Evolutionary conservation across 1,140 invertebrate species (phyloP), one percentile per base, ranked within the genome.

Genomic region (Drosophila bocki): DNA sequence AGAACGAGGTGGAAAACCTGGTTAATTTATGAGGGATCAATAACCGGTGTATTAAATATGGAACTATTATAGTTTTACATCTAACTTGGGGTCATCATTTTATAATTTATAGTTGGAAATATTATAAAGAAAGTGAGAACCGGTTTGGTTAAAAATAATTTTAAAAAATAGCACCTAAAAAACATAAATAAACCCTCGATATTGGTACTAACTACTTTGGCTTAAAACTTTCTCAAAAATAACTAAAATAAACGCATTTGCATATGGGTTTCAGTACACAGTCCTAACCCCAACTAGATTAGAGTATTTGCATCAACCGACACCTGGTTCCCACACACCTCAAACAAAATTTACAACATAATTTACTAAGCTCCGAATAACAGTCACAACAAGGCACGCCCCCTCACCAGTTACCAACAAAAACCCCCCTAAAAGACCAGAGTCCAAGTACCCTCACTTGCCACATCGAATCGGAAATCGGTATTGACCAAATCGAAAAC

Each of bases 341-440:
- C 45, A 44, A 42, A 39, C 15, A 22, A 44, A 63, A 62, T 78
- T 53, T 71, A 78, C 76, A 78, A 78, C 67, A 78, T 75, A 50
- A 58, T 75, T 67, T 53, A 67, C 54, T 45, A 70, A 67, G 78
- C 78, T 82, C 12, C 65, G 62, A 80, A 60, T 39, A 62, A 59
- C 22, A 64, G 58, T 56, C 61, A 67, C 44, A 42, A 42, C 41
- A 42, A 54, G 13, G 26, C 39, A 39, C 47, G 47, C 50, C 35
- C 35, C 53, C 62, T 15, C 26, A 26, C 51, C 57, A 12, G 22
- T 26, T 29, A 47, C 39, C 8, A 41, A 41, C n/a, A 47, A 22
- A 12, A 15, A 4, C 19, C 35, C 45, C 17, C 39, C 47, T 12
- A 56, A 63, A 42, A 45, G 32, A 50, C 22, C 56, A 32, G 12